These are phyloP conservation scores for Perdix hodgsoniae DNA, from an alignment of 2,797 vertebrate genomes.

Conservation along the genomic window DNA sequence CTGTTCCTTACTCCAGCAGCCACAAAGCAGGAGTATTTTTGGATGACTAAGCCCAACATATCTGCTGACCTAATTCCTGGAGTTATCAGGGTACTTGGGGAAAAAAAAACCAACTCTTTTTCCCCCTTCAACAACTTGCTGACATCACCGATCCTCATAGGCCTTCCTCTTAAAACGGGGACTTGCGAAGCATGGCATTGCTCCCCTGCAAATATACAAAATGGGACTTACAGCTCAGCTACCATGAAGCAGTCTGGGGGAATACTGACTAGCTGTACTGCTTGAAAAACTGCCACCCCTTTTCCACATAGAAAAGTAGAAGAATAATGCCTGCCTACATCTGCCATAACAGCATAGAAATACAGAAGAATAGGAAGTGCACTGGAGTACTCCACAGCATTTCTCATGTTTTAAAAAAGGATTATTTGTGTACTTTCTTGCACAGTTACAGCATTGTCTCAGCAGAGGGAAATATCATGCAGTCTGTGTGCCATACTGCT, in stretches of 20 bases:
- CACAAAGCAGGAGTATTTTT: not conserved
- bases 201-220: not conserved
- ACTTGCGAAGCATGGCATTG: not conserved
- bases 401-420: not conserved
- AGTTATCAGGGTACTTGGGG: not conserved
- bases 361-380: not conserved
- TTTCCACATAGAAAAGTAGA: not conserved
- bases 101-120: not conserved
- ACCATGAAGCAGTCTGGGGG: not conserved
- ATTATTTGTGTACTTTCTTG: not conserved
- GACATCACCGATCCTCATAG: not conserved
- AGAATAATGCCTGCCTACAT: not conserved
- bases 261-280: not conserved
- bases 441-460: not conserved
- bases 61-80: not conserved
- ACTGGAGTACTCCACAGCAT: not conserved
- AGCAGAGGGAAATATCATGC: not conserved
- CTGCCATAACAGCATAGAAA: not conserved
- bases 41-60: not conserved
- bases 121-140: not conserved
- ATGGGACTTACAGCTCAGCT: not conserved
- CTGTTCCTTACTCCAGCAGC: not conserved
- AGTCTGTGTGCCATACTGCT: not conserved
- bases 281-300: not conserved
- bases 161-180: not conserved